A percentile compares a stretch with the other conserved stretches of the same genome.
Conservation (phyloP, 2,797 vertebrate species). For the Enteromius mattozi region DNA sequence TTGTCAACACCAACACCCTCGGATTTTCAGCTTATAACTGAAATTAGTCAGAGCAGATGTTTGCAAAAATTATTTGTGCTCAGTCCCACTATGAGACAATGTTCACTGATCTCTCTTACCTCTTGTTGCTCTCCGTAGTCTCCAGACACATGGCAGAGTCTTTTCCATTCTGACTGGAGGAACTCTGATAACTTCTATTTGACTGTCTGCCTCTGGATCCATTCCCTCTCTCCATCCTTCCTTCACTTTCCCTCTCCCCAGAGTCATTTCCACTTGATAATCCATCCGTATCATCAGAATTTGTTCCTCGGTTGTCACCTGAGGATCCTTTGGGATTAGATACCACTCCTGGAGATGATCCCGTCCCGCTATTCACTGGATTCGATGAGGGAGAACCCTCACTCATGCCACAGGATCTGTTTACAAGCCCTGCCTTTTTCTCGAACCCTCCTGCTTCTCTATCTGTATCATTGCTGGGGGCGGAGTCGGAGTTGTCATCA, state of each 20-base stretch:
- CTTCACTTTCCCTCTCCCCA: constrained; percentile 81
- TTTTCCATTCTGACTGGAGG: constrained; percentile 85
- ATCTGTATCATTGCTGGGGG: constrained; percentile 71
- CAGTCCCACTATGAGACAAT: background rate
- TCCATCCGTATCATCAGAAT: constrained; percentile 85
- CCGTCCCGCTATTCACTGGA: constrained; percentile 60
- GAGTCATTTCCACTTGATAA: constrained; percentile 89
- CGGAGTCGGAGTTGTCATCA: constrained; percentile 79
- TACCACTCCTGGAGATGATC: constrained; percentile 66
- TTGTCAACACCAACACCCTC: background rate
- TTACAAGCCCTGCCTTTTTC: constrained; percentile 61
- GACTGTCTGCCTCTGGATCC: constrained; percentile 77
- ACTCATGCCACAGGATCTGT: constrained; percentile 53
- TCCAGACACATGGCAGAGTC: constrained; percentile 89
- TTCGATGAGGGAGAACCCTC: constrained; percentile 49
- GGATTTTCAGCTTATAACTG: background rate
- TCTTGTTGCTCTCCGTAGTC: constrained; percentile 89
- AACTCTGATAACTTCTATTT: constrained; percentile 83
- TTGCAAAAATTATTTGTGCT: too few relatives aligned
- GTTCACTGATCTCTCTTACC: constrained; percentile 69
- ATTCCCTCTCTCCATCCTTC: constrained; percentile 68
- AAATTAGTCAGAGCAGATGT: background rate
- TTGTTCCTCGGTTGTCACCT: constrained; percentile 65
- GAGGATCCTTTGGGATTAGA: constrained; percentile 66
- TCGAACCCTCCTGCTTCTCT: constrained; percentile 69